Conservation (phyloP, 2,113 vertebrate species). For the Psittacula cyanocephala region DNA sequence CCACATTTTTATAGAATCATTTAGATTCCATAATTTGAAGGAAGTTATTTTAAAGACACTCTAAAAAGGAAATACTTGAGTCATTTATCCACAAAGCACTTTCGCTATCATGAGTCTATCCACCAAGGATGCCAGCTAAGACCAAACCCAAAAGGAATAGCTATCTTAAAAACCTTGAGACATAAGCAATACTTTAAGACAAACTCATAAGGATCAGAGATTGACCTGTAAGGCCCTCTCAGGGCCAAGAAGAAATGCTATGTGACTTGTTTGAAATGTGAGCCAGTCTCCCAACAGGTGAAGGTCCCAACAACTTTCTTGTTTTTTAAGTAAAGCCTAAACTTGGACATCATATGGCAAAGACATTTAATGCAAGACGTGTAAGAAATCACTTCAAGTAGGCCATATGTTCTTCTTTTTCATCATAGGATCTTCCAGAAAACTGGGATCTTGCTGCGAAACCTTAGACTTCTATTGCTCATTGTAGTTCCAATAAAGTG, state of each 20-base stretch:
- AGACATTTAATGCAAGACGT: neutral
- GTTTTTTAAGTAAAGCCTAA: neutral
- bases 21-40: neutral
- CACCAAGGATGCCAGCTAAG: neutral
- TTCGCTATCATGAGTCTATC: neutral
- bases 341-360: neutral
- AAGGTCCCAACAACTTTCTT: neutral
- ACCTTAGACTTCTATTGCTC: neutral
- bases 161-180: neutral
- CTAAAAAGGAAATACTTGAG: conserved; percentile 1
- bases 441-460: neutral
- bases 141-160: neutral
- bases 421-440: neutral
- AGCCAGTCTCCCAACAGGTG: neutral
- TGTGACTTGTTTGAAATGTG: neutral
- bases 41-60: conserved; percentile 22
- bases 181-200: neutral
- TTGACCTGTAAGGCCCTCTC: neutral
- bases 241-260: neutral
- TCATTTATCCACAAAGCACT: neutral
- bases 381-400: neutral
- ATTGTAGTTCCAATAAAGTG: neutral
- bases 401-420: neutral
- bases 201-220: neutral
- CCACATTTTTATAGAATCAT: neutral